Evolutionary conservation across 2,797 vertebrate species (phyloP).

Genomic region (Momotus momota): DNA sequence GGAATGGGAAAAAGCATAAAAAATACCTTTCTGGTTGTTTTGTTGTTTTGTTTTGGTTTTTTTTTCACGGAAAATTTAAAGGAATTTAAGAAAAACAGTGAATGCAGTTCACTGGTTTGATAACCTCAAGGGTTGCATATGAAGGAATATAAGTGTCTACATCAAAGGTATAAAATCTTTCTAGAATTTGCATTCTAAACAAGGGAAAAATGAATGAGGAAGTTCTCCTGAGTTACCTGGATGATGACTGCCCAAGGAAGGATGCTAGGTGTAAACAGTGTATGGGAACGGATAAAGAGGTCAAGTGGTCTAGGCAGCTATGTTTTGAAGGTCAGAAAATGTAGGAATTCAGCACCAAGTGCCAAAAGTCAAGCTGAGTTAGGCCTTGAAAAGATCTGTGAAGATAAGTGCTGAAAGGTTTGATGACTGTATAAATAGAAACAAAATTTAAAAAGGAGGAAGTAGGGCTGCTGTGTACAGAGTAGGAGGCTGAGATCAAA

Average conservation of each 20-base stretch:
- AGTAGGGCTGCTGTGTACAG: conserved; percentile 43
- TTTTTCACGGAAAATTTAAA: neutral
- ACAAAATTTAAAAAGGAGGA: conserved; percentile 55
- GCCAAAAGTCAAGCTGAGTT: neutral
- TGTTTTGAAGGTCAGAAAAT: conserved; percentile 29
- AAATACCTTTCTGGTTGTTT: neutral
- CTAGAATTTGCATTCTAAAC: neutral
- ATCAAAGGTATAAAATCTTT: neutral
- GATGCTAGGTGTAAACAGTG: conserved; percentile 40
- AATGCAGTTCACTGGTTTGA: neutral
- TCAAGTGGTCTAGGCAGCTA: neutral
- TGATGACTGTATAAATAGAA: conserved; percentile 17
- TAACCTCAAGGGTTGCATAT: neutral
- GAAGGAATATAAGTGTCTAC: neutral
- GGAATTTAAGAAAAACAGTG: neutral
- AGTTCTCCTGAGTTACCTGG: conserved; percentile 23
- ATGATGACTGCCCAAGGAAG: neutral
- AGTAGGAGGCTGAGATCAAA: conserved; percentile 56
- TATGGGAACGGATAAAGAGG: conserved; percentile 25
- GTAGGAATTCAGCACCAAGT: neutral
- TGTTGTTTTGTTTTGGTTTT: neutral
- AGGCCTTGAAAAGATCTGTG: neutral
- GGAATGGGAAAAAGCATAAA: neutral
- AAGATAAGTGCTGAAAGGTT: conserved; percentile 31
- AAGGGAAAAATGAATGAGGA: neutral